phyloP scores from a whole-genome alignment of 2,113 vertebrate species.

The Symphodus melops region DNA sequence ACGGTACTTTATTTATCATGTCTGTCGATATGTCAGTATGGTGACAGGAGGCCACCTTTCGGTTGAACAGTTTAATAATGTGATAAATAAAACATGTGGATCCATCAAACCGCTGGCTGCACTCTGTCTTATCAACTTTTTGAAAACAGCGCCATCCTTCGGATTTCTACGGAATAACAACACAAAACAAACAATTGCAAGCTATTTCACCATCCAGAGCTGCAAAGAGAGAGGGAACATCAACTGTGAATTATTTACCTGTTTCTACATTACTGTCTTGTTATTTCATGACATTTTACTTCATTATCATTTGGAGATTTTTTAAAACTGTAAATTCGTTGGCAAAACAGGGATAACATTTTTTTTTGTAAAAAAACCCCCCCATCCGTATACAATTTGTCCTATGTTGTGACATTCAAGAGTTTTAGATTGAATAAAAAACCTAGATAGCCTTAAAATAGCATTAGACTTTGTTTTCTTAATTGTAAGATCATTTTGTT shows the following conservation, averaged over 20 bases:
- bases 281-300: too few relatives aligned
- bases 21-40: not conserved
- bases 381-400: too few relatives aligned
- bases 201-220: constrained; percentile 66
- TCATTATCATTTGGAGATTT: not conserved
- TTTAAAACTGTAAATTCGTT: too few relatives aligned
- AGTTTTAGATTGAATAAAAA: too few relatives aligned
- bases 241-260: not conserved
- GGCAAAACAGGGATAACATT: too few relatives aligned
- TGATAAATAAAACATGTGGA: constrained; percentile 44
- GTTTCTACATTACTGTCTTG: not conserved
- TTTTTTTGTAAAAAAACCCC: too few relatives aligned
- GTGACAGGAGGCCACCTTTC: accelerated
- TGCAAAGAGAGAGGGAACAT: not conserved
- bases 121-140: not conserved
- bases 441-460: too few relatives aligned
- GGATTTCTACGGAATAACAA: not conserved
- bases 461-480: too few relatives aligned
- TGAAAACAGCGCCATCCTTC: constrained; percentile 59
- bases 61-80: not conserved
- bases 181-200: constrained; percentile 49
- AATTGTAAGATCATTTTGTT: too few relatives aligned
- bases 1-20: too few relatives aligned
- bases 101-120: constrained; percentile 54
- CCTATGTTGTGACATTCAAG: too few relatives aligned